phyloP scores from a whole-genome alignment of 1,140 invertebrate genomes.

The Bombus turneri region DNA sequence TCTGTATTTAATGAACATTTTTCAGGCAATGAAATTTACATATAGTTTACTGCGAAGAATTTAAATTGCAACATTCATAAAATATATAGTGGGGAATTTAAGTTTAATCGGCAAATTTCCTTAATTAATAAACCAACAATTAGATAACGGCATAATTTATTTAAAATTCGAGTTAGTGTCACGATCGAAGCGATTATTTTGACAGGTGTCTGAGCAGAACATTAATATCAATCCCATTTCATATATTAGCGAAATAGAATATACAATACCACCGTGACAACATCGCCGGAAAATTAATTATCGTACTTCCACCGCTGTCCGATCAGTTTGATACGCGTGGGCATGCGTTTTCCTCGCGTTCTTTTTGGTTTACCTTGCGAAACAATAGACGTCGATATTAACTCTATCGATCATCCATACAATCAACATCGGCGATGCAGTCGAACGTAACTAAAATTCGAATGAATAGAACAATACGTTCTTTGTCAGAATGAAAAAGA shows the following conservation, averaged over 20 bases:
- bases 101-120: neutral
- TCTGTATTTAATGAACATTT: too few species aligned
- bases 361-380: conserved; percentile 18
- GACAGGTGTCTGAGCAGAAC: too few species aligned
- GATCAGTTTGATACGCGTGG: conserved; percentile 3
- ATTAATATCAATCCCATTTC: conserved; percentile 20
- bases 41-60: neutral
- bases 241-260: neutral
- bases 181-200: neutral
- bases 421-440: neutral
- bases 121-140: neutral
- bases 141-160: neutral
- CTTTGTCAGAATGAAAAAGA: neutral
- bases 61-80: too few species aligned
- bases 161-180: neutral
- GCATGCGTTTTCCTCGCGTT: conserved; percentile 33
- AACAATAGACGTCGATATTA: conserved; percentile 25
- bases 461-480: neutral
- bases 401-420: conserved; percentile 34
- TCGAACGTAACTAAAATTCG: neutral
- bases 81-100: too few species aligned
- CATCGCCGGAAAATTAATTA: conserved; percentile 9
- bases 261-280: neutral
- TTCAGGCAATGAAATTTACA: neutral
- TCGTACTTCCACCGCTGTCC: conserved; percentile 37